Conservation (phyloP, 2,888 invertebrate genomes). For the Sarcophaga carnaria region DNA sequence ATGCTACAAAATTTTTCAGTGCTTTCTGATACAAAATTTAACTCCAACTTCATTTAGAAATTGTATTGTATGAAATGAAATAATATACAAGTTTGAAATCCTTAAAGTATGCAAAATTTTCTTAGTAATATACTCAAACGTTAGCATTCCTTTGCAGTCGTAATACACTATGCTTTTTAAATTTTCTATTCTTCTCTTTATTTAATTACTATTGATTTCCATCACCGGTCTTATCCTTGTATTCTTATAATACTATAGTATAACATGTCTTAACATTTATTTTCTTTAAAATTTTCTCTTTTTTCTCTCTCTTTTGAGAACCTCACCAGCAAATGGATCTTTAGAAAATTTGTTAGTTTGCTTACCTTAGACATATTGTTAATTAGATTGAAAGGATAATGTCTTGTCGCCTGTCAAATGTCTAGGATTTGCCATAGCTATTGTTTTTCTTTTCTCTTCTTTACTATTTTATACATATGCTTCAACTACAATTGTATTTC, state of each 20-base stretch:
- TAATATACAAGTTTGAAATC: no score
- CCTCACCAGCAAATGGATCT: not conserved
- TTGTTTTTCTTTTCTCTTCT: not conserved
- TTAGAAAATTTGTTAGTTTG: constrained; percentile 17
- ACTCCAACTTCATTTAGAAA: no score
- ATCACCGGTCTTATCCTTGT: not conserved
- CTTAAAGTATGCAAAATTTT: no score
- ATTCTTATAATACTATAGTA: not conserved
- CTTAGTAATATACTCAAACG: no score
- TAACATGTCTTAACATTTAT: not conserved
- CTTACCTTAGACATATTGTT: constrained; percentile 61
- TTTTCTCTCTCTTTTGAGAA: not conserved
- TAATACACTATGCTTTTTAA: no score
- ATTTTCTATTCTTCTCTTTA: not conserved
- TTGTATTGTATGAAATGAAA: no score
- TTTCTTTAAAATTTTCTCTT: not conserved
- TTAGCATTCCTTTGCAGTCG: no score
- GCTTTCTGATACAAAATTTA: no score
- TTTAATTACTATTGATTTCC: constrained; percentile 50
- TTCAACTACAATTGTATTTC: constrained; percentile 10
- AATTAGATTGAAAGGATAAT: constrained; percentile 70
- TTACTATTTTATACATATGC: not conserved
- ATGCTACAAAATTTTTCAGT: no score
- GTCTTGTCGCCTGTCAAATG: constrained; percentile 57
- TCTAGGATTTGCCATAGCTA: constrained; percentile 40